Conservation (phyloP, 2,797 vertebrate species). For the Syngnathus acus region DNA sequence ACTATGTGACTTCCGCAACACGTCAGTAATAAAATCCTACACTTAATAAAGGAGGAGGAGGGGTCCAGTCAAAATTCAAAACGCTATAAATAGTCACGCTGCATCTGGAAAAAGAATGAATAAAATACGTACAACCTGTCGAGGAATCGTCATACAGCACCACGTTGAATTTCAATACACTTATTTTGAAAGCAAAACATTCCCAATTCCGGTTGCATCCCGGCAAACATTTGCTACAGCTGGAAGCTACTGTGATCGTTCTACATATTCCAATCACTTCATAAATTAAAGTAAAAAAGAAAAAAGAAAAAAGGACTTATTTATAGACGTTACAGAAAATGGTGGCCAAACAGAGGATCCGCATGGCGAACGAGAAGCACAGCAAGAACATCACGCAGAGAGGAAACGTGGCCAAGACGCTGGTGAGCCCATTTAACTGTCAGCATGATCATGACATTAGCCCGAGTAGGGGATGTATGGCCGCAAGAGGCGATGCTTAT, state of each 20-base stretch:
- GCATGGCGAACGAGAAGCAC: conserved; percentile 97
- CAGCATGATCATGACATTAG: conserved; percentile 3
- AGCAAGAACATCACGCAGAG: conserved; percentile 98
- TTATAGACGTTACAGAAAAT: conserved; percentile 58
- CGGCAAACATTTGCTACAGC: conserved; percentile 15
- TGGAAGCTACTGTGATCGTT: neutral
- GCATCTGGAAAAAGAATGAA: no score
- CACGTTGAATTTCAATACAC: accelerated
- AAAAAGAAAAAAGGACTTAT: neutral
- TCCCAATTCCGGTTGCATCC: neutral
- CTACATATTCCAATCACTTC: neutral
- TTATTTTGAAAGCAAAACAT: conserved; percentile 10
- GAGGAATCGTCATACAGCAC: neutral
- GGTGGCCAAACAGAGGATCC: conserved; percentile 95
- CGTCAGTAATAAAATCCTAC: conserved; percentile 10
- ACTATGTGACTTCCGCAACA: neutral
- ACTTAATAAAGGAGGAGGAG: no score
- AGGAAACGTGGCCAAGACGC: conserved; percentile 89
- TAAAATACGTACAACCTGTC: no score
- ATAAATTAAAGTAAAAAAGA: conserved; percentile 10
- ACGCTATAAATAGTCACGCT: no score
- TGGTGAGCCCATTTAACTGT: conserved; percentile 67
- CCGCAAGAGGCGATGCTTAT: neutral
- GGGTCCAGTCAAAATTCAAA: no score
- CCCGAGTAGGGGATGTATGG: neutral